These are phyloP conservation scores for Geotrypetes seraphini DNA, from an alignment of 2,797 vertebrate genomes.

Conservation along the genomic window DNA sequence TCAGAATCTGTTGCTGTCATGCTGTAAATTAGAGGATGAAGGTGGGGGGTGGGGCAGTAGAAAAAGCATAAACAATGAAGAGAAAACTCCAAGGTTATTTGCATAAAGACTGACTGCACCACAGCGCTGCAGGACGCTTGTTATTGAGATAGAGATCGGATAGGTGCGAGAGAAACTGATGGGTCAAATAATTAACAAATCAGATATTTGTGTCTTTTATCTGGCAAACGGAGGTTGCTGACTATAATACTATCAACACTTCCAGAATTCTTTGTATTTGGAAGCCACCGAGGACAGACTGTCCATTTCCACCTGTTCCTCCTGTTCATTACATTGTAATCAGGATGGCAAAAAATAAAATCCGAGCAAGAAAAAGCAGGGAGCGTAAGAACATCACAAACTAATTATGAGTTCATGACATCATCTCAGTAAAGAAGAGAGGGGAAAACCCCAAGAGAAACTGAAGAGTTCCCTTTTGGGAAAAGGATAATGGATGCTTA, in stretches of 20 bases:
- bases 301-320: slow-evolving; percentile 34
- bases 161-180: no score
- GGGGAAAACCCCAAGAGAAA: slow-evolving; percentile 51
- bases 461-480: slow-evolving; percentile 59
- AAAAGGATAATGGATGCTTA: slow-evolving; percentile 63
- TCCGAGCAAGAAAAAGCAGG: slow-evolving; percentile 34
- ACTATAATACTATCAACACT: slow-evolving; percentile 27
- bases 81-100: no score
- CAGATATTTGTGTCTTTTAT: slow-evolving; percentile 26
- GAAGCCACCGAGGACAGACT: slow-evolving; percentile 38
- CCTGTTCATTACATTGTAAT: slow-evolving; percentile 22
- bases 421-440: slow-evolving; percentile 59
- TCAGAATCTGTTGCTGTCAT: no score
- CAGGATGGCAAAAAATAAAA: slow-evolving; percentile 40
- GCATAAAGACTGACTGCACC: no score
- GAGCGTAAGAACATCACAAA: slow-evolving; percentile 45
- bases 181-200: no score
- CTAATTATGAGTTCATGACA: slow-evolving; percentile 66
- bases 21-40: no score
- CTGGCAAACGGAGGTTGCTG: slow-evolving; percentile 18
- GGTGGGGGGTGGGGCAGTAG: no score
- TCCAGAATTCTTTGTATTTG: slow-evolving; percentile 27
- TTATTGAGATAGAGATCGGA: no score
- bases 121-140: no score
- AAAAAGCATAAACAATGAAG: no score